Evolutionary conservation across 1,140 invertebrate species (phyloP).

Genomic region (Leptinotarsa undecemlineata): DNA sequence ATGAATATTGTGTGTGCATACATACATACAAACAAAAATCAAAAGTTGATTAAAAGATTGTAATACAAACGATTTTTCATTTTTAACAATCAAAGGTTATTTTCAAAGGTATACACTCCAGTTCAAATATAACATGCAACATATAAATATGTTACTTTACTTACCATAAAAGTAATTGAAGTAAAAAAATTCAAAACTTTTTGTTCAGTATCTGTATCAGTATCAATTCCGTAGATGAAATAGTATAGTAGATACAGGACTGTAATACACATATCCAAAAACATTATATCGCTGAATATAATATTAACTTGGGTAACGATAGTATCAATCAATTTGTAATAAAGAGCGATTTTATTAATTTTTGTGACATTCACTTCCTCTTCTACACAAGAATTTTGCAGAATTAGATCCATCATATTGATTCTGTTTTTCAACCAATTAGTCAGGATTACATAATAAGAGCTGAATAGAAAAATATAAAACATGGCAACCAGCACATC

Average conservation of each 20-base stretch:
- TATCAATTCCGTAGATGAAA: conserved; percentile 2
- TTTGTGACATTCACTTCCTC: background rate
- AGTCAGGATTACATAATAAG: conserved; percentile 1
- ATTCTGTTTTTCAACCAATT: conserved; percentile 16
- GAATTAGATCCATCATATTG: background rate
- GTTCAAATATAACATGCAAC: too few species aligned
- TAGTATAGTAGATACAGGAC: conserved; percentile 5
- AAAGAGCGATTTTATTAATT: background rate
- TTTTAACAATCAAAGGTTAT: too few species aligned
- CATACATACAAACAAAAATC: too few species aligned
- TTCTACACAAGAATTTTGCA: background rate
- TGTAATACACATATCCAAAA: background rate
- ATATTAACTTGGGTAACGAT: background rate
- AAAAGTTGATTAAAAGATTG: too few species aligned
- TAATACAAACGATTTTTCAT: too few species aligned
- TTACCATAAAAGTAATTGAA: too few species aligned
- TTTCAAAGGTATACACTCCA: too few species aligned
- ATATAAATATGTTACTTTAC: too few species aligned
- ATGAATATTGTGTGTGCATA: too few species aligned
- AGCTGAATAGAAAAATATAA: background rate
- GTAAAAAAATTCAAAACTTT: too few species aligned
- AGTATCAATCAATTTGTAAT: background rate
- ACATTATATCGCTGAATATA: conserved; percentile 3
- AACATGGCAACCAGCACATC: background rate
- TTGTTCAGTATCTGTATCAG: too few species aligned